Evolutionary conservation across 2,113 vertebrate genomes (phyloP).

Genomic region (Bubo blakistoni): DNA sequence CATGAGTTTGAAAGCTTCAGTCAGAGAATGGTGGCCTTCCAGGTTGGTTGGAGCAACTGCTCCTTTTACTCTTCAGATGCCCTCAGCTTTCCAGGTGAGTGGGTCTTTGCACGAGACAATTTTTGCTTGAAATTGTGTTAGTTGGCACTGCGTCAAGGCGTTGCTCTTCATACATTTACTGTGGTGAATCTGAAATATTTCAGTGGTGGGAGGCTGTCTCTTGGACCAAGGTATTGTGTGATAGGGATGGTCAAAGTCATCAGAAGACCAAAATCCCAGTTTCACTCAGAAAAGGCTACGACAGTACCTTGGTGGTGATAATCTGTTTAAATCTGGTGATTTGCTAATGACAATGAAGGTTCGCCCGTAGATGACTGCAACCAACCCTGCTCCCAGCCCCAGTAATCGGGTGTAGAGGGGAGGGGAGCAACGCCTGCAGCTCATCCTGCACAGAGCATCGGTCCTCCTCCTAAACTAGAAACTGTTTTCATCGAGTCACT

Average conservation of each 20-base stretch:
- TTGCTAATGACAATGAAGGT: rapidly evolving
- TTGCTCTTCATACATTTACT: not conserved
- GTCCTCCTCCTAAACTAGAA: not conserved
- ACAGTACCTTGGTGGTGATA: rapidly evolving
- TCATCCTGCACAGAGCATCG: rapidly evolving
- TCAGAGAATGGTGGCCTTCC: not conserved
- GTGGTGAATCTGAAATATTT: not conserved
- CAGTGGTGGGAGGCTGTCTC: not conserved
- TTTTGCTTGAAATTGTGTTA: rapidly evolving
- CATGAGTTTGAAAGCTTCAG: not conserved
- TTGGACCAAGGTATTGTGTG: not conserved
- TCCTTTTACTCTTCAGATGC: not conserved
- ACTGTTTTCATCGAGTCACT: rapidly evolving
- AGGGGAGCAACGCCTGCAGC: too few species aligned
- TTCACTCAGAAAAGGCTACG: not conserved
- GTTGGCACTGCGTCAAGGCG: not conserved
- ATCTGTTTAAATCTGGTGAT: not conserved
- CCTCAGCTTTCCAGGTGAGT: not conserved
- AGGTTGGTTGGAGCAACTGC: not conserved
- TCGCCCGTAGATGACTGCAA: not conserved
- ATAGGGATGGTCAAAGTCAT: not conserved
- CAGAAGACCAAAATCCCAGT: not conserved
- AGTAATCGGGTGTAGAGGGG: not conserved
- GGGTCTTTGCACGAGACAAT: not conserved
- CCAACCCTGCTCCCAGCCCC: not conserved